phyloP scores from a whole-genome alignment of 1,140 invertebrate genomes.

The Trichonephila inaurata region DNA sequence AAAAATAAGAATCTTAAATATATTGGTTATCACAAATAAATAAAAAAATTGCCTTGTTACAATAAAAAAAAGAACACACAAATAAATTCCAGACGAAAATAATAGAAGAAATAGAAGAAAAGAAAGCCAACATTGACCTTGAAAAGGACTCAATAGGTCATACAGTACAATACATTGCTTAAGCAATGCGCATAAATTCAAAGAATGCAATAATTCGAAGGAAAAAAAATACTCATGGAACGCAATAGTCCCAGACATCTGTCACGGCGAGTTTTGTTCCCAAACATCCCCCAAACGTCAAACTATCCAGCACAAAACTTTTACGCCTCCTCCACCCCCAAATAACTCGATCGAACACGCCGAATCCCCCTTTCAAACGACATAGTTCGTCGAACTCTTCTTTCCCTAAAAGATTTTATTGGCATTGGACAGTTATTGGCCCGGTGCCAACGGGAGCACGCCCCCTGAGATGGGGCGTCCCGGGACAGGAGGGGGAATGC shows the following conservation, averaged over 20 bases:
- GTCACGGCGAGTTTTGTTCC: background rate
- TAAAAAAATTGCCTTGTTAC: too few relatives aligned
- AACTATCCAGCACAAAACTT: background rate
- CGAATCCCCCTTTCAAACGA: background rate
- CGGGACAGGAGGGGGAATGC: background rate
- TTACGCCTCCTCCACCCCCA: background rate
- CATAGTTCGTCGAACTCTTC: constrained; percentile 16
- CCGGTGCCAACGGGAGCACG: constrained; percentile 17
- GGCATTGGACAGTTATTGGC: constrained; percentile 39
- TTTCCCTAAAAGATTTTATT: constrained; percentile 31
- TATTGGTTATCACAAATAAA: too few relatives aligned
- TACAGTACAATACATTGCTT: too few relatives aligned
- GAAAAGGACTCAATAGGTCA: too few relatives aligned
- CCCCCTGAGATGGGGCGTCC: background rate
- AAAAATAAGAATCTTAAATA: too few relatives aligned
- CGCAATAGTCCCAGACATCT: background rate
- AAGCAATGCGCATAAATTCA: too few relatives aligned
- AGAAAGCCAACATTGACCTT: too few relatives aligned
- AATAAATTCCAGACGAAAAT: too few relatives aligned
- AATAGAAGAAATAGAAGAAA: too few relatives aligned
- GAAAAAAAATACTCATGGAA: too few relatives aligned
- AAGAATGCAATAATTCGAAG: too few relatives aligned
- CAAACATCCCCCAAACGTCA: background rate
- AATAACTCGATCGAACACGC: background rate
- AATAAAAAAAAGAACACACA: too few relatives aligned